Evolutionary conservation across 2,797 vertebrate species (phyloP), one percentile per base, ranked within the genome.

Genomic region (Phaenicophaeus curvirostris): DNA sequence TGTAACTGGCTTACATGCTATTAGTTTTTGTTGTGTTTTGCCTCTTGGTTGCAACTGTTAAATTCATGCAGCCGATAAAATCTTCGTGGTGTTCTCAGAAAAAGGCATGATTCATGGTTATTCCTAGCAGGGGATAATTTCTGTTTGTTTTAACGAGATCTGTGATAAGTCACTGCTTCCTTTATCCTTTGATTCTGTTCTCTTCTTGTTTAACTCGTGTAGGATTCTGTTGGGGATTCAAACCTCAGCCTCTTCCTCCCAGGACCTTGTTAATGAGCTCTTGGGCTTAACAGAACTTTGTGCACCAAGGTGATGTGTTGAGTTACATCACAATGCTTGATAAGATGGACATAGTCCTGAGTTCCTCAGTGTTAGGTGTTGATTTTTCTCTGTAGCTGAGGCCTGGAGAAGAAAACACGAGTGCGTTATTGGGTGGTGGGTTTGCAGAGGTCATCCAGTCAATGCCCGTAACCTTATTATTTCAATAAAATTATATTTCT

Each of bases 221-320:
- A 30, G 58, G 44, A 37, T 44, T 63, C 76, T 7, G 0, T 1
- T 42, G 86, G 42, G 76, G 14, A 8, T 78, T 88, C 48, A 55
- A 73, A 31, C 41, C 78, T 9, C 58, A 27, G 42, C 74, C 8
- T 33, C 71, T 79, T 68, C 62, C 62, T 72, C 73, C 66, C 74
- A 3, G 5, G 84, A 61, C 71, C 63, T 87, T 28, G 9, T 30
- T 79, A 57, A 46, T 18, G 3, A 57, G 69, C 90, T 74, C 42
- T 50, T 58, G n/a, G 57, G 35, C 87, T 85, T 46, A 55, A 15
- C 44, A 9, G n/a, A 59, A 15, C 61, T 71, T 17, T 37, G 50
- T 11, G 4, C 3, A 8, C 28, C 0, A 4, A 39, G n/a, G 4
- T 35, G 10, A 16, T 7, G 6, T 5, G 13, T 51, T 28, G 33